Conservation (phyloP, 2,113 vertebrate species). For the Haemorhous mexicanus region DNA sequence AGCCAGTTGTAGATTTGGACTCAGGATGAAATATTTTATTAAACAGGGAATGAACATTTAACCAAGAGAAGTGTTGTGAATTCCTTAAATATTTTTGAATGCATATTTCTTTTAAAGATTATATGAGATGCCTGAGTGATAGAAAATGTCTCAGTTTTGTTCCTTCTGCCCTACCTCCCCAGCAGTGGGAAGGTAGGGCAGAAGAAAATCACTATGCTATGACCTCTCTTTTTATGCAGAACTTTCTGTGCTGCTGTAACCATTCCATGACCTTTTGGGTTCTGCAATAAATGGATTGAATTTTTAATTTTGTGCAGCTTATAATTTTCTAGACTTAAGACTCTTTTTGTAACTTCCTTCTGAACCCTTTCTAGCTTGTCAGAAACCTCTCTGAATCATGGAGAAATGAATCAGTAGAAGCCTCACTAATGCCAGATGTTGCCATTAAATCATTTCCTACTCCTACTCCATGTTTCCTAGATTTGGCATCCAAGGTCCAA, state of each 20-base stretch:
- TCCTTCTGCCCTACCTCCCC: no score
- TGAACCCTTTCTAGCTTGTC: not conserved
- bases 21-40: not conserved
- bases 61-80: not conserved
- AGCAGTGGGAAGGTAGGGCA: fast-evolving
- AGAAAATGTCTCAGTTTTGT: not conserved
- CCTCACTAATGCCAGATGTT: slow-evolving; percentile 28
- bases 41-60: not conserved
- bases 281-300: not conserved
- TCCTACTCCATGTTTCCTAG: slow-evolving; percentile 24
- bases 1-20: not conserved
- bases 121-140: not conserved
- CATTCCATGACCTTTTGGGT: not conserved
- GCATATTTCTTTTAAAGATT: not conserved
- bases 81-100: not conserved
- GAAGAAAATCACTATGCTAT: not conserved
- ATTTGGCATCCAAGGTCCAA: not conserved
- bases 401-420: slow-evolving; percentile 30
- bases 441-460: slow-evolving; percentile 36
- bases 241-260: not conserved
- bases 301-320: not conserved
- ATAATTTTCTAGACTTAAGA: not conserved
- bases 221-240: not conserved
- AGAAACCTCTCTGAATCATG: slow-evolving; percentile 33
- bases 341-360: not conserved